A percentile compares a stretch with the other conserved stretches of the same genome.
Evolutionary conservation across 2,797 vertebrate species (phyloP).

Genomic region (Thaleichthys pacificus): DNA sequence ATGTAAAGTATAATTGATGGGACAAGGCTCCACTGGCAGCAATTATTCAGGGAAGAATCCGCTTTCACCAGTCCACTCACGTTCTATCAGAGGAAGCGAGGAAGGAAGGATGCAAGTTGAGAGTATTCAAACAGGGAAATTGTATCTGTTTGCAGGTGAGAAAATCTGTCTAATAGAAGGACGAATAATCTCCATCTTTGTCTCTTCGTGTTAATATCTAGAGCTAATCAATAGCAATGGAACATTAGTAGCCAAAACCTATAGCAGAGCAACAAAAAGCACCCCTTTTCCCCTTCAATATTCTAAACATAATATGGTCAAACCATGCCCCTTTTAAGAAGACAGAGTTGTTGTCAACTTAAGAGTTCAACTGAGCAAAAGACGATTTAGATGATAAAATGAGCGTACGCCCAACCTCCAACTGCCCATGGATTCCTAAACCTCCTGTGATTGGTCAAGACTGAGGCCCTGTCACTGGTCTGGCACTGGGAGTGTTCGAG

Average conservation of each 20-base stretch:
- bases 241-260: not conserved
- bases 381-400: slow-evolving; percentile 2
- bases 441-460: not conserved
- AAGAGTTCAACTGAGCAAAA: not conserved
- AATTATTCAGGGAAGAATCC: not conserved
- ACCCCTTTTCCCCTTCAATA: not conserved
- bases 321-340: not conserved
- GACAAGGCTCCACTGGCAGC: not conserved
- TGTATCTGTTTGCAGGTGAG: slow-evolving; percentile 82
- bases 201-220: not conserved
- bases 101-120: not conserved
- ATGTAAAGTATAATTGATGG: not conserved
- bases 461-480: not conserved
- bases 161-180: slow-evolving; percentile 55
- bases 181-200: not conserved
- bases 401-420: not conserved
- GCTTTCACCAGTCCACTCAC: not conserved
- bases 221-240: not conserved
- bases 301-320: not conserved
- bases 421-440: not conserved
- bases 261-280: slow-evolving; percentile 1
- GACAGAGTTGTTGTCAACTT: slow-evolving; percentile 1
- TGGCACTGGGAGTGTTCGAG: not conserved
- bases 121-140: not conserved
- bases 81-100: not conserved